A percentile compares a stretch with the other conserved stretches of the same genome.
Conservation (phyloP, 2,113 vertebrate species). For the Anhinga rufa region DNA sequence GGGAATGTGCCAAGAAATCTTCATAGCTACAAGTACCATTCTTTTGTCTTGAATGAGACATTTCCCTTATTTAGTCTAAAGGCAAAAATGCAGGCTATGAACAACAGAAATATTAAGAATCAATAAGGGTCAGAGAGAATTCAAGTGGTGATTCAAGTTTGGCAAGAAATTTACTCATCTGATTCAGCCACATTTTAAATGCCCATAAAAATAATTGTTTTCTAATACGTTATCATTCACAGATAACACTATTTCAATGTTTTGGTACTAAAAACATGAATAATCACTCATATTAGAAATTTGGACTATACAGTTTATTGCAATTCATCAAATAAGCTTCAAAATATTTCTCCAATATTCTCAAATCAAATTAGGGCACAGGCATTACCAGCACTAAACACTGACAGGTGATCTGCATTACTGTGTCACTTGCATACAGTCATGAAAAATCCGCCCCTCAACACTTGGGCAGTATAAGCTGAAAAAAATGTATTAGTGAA, state of each 20-base stretch:
- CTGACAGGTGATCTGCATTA: neutral
- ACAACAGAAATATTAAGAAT: neutral
- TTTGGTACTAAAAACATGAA: neutral
- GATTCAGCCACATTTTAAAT: neutral
- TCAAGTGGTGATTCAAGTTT: neutral
- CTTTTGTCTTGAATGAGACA: neutral
- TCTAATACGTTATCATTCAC: neutral
- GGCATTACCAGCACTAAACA: neutral
- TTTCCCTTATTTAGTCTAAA: neutral
- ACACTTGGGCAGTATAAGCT: neutral
- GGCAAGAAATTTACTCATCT: neutral
- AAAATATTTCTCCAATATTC: neutral
- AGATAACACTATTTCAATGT: neutral
- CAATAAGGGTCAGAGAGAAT: neutral
- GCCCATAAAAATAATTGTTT: neutral
- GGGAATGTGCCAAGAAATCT: neutral
- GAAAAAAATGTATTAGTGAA: neutral
- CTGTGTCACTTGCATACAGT: neutral
- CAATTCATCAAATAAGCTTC: neutral
- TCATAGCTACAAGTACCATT: neutral
- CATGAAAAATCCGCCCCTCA: neutral
- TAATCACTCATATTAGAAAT: neutral
- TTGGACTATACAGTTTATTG: neutral
- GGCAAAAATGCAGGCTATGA: neutral
- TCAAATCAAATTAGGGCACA: neutral